A percentile compares a stretch with the other conserved stretches of the same genome.
Evolutionary conservation across 64 coral and sea anemone species (phyloP).

Genomic region (Platygyra sinensis): DNA sequence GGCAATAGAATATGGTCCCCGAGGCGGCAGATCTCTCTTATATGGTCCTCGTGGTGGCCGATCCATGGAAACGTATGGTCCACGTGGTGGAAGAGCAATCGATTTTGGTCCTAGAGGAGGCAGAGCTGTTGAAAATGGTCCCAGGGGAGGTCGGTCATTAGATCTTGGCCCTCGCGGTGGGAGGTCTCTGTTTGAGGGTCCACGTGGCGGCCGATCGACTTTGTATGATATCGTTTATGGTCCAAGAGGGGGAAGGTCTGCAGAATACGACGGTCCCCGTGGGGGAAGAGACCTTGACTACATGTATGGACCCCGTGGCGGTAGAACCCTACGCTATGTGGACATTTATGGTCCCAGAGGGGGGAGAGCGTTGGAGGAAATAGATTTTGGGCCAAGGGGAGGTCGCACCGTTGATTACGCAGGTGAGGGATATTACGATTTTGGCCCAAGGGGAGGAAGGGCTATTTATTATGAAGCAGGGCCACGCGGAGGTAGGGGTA

Average conservation of each 20-base stretch:
- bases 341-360: conserved; percentile 49
- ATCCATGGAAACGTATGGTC: not conserved
- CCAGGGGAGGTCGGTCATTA: not conserved
- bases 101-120: conserved; percentile 12
- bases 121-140: not conserved
- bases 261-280: conserved; percentile 45
- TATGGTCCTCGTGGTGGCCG: conserved; percentile 48
- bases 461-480: conserved; percentile 20
- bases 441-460: conserved; percentile 16
- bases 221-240: conserved; percentile 6
- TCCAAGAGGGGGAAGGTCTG: conserved; percentile 41
- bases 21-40: conserved; percentile 10
- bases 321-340: conserved; percentile 10
- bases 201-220: conserved; percentile 53
- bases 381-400: conserved; percentile 27
- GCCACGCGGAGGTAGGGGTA: conserved; percentile 55
- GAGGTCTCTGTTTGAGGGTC: conserved; percentile 22
- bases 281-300: conserved; percentile 47
- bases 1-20: conserved; percentile 23
- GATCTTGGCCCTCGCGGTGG: conserved; percentile 42
- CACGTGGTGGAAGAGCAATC: not conserved
- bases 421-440: conserved; percentile 19
- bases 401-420: conserved; percentile 6
- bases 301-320: conserved; percentile 39
- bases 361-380: conserved; percentile 8